These are phyloP conservation scores for Chorisops tibialis DNA, from an alignment of 2,888 invertebrate species.

Conservation along the genomic window DNA sequence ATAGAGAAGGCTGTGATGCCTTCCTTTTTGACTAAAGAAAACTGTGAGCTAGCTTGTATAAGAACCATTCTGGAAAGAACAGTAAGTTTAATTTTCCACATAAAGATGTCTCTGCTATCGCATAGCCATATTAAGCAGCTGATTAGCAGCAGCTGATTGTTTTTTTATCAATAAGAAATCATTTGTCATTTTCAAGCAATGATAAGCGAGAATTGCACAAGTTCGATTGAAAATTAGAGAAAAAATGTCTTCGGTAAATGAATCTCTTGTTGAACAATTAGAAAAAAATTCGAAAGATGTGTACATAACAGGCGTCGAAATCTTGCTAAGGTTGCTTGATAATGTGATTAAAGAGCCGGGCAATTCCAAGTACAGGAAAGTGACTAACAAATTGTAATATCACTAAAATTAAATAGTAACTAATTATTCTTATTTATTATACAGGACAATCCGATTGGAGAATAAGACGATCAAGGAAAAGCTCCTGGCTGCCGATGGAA, in stretches of 20 bases:
- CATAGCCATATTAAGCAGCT: no score
- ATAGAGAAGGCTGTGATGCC: no score
- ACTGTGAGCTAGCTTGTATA: no score
- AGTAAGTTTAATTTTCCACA: no score
- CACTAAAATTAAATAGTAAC: no score
- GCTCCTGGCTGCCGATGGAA: conserved; percentile 43
- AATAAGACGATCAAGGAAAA: conserved; percentile 50
- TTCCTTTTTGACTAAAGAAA: no score
- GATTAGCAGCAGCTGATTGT: no score
- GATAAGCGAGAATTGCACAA: background rate
- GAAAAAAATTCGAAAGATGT: conserved; percentile 41
- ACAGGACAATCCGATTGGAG: conserved; percentile 45
- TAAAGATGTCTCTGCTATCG: no score
- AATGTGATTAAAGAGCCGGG: conserved; percentile 49
- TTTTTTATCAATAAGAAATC: no score
- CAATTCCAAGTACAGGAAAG: conserved; percentile 47
- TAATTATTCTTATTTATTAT: no score
- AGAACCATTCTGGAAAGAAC: no score
- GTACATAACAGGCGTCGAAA: conserved; percentile 47
- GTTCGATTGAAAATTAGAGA: background rate
- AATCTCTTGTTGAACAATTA: conserved; percentile 19
- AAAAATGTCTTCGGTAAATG: conserved; percentile 29
- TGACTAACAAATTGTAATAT: no score
- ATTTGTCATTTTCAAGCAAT: background rate
- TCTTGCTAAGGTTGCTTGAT: conserved; percentile 47